Evolutionary conservation across 1,140 invertebrate species (phyloP), one percentile per base, ranked within the genome.

Genomic region (Magallana angulata): DNA sequence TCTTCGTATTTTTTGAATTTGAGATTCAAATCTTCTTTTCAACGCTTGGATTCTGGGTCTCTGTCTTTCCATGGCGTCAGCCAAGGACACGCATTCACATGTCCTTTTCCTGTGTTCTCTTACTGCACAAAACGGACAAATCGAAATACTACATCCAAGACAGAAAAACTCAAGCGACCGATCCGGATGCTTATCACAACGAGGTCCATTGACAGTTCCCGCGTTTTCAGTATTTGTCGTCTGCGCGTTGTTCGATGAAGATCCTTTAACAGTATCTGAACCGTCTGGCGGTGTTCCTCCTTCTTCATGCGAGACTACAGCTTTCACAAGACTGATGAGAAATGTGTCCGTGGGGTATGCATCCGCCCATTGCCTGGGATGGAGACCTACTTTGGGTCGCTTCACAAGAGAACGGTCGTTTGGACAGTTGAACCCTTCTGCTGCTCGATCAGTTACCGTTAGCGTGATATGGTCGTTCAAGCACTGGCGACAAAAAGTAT

Each of bases 401-500:
- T 81, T 71, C 1, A 88, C 82, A 14, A 82, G 71, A 18, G 88
- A 85, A 18, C 91, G 68, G 80, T 90, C 89, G 57, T 89, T 90
- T 14, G 91, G 89, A 76, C 89, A 90, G 71, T 56, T 86, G 80
- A 84, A 84, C 24, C 68, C 71, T 59, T 68, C 30, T 24, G 88
- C 83, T 8, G 24, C 59, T 16, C 80, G 76, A 18, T 91, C 87
- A 4, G 85, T 89, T 14, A 89, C 87, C 9, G 89, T 90, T 64
- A 87, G 84, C 14, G 87, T 85, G 14, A 91, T 90, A 30, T 91
- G 89, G 57, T 92, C 91, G 5, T 97, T 97, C 85, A 98, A 95
- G 94, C 98, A 98, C 91, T 96, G 96, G 91, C 96, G 96, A 94
- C 98, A 98, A 95, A 98, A 98, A 0, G 97, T 97, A 94, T 98